Base-by-base conservation (phyloP, 2,888 invertebrate species). In the Hofmannophila pseudospretella region DNA sequence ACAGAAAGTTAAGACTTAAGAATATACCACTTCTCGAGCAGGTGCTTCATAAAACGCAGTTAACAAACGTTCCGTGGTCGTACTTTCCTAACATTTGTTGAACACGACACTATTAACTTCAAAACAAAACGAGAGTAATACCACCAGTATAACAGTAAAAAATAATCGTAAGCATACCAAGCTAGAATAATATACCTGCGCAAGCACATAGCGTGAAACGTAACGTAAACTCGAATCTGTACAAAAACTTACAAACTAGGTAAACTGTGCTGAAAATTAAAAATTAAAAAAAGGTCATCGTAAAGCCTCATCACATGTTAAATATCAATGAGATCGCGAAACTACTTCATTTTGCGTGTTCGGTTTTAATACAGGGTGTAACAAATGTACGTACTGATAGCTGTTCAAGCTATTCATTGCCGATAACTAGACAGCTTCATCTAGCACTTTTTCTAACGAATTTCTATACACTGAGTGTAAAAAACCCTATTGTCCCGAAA, bases 321-420 rank as follows among this genome's bases (percentile, higher is more conserved):
- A 67, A 33, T 59, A 68, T 68, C 74, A 70, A 64, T 78, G 79
- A 79, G 79, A 79, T 79, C 79, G 69, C 64, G 36, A 27, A 23
- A n/a, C n/a, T n/a, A n/a, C n/a, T n/a, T n/a, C n/a, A n/a, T n/a
- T n/a, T n/a, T n/a, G n/a, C n/a, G n/a, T n/a, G n/a, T n/a, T n/a
- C n/a, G n/a, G n/a, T n/a, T n/a, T n/a, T n/a, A n/a, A n/a, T n/a
- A n/a, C n/a, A n/a, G n/a, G n/a, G n/a, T n/a, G n/a, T n/a, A n/a
- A n/a, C n/a, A n/a, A n/a, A n/a, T n/a, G n/a, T n/a, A n/a, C n/a
- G n/a, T n/a, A n/a, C n/a, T n/a, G n/a, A n/a, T n/a, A n/a, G n/a
- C n/a, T n/a, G n/a, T n/a, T n/a, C n/a, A n/a, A n/a, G n/a, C n/a
- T n/a, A n/a, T n/a, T n/a, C n/a, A n/a, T n/a, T n/a, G n/a, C n/a